Evolutionary conservation across 2,888 invertebrate species (phyloP), one percentile per base, ranked within the genome.

Genomic region (Spisula solida): DNA sequence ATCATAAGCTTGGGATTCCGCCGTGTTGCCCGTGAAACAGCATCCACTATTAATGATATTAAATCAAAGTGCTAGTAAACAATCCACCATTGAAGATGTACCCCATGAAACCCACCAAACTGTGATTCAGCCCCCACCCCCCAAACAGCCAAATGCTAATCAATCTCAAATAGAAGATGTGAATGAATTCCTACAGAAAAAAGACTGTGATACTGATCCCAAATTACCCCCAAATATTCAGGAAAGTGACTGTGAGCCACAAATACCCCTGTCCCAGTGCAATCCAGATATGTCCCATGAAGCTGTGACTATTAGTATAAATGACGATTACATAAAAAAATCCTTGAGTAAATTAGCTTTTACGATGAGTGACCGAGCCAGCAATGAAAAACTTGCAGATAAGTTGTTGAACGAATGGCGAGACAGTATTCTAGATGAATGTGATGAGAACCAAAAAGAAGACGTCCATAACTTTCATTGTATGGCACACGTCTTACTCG

Each of bases 1-100:
- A 18, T 88, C 6, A 84, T 88, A 5, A 88, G 84, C 34, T 29
- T 84, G 18, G 87, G 87, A 6, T 88, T 88, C 70, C 66, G 47
- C 14, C n/a, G 70, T 2, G 81, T 81, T 4, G 84, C 82, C 18
- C 31, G 70, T 55, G 89, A 89, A 82, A 89, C 78, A 55, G 86
- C 82, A 79, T 55, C n/a, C 1, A 82, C 86, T 4, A 89, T 89
- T 0, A 80, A 47, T 29, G 81, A 34, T 14, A 29, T 14, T 55
- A 18, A n/a, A n/a, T n/a, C n/a, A n/a, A n/a, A n/a, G n/a, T n/a
- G n/a, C n/a, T n/a, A n/a, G n/a, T n/a, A n/a, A n/a, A n/a, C n/a
- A n/a, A n/a, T n/a, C n/a, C n/a, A n/a, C n/a, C n/a, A n/a, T n/a
- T n/a, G n/a, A n/a, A n/a, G n/a, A n/a, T n/a, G n/a, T n/a, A n/a